These are phyloP conservation scores for Drosophila yakuba DNA, from an alignment of 1,140 invertebrate species.

Conservation along the genomic window DNA sequence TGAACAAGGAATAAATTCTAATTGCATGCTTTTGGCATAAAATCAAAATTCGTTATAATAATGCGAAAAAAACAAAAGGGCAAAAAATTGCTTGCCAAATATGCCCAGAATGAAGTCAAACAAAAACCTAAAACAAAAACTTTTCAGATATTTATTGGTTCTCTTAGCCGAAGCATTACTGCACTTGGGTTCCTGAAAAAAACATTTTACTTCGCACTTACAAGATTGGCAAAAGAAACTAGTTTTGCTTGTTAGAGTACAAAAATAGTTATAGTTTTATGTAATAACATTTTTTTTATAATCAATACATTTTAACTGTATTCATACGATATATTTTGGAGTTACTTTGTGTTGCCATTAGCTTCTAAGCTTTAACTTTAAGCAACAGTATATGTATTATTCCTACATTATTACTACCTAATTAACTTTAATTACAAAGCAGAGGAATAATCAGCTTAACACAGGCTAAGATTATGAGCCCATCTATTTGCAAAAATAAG, in stretches of 20 bases:
- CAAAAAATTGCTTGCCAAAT: constrained; percentile 62
- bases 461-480: too few relatives aligned
- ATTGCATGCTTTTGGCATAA: constrained; percentile 79
- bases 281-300: too few relatives aligned
- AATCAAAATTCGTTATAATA: constrained; percentile 74
- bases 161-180: too few relatives aligned
- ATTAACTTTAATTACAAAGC: not conserved
- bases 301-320: too few relatives aligned
- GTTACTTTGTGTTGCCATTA: not conserved
- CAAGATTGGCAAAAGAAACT: too few relatives aligned
- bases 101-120: constrained; percentile 52
- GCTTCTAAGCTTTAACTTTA: too few relatives aligned
- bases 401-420: not conserved
- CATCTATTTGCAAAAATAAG: too few relatives aligned
- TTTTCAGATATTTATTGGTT: not conserved
- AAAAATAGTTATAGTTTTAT: too few relatives aligned
- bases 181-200: not conserved
- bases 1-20: constrained; percentile 73
- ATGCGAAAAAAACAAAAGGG: constrained; percentile 57
- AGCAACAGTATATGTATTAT: not conserved
- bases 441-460: not conserved
- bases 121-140: constrained; percentile 17
- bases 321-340: too few relatives aligned
- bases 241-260: too few relatives aligned
- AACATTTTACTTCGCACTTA: too few relatives aligned